Conservation (phyloP, 2,113 vertebrate genomes). For the Talpa occidentalis region DNA sequence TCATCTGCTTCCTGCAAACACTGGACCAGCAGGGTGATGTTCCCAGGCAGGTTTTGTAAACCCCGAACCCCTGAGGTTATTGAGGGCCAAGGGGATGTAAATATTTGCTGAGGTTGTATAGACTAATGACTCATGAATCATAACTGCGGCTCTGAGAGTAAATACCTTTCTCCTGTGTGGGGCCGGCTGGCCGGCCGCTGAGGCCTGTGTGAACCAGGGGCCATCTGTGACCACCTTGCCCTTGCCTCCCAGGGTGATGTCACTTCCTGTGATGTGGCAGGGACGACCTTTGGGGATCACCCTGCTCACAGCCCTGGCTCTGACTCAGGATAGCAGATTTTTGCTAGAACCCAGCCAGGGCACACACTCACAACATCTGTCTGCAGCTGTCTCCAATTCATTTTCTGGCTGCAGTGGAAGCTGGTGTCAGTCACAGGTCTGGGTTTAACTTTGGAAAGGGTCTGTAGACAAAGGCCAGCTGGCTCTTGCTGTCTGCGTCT, state of each 20-base stretch:
- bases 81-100: background rate
- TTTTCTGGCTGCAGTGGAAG: background rate
- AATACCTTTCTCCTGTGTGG: background rate
- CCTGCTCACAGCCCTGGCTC: background rate
- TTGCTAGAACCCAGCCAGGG: background rate
- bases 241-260: background rate
- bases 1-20: background rate
- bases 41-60: background rate
- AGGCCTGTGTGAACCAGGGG: background rate
- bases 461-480: constrained; percentile 31
- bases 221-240: background rate
- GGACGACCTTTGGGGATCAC: background rate
- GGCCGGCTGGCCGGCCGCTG: no score
- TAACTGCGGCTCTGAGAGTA: background rate
- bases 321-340: constrained; percentile 37
- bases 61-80: fast-evolving
- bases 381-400: constrained; percentile 27
- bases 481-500: background rate
- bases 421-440: background rate
- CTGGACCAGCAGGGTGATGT: background rate
- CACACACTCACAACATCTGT: background rate
- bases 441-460: background rate
- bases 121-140: background rate
- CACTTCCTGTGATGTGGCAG: background rate
- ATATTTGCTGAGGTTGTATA: constrained; percentile 42